Base-by-base conservation (phyloP, 1,140 invertebrate genomes). In the Diorhabda sublineata region DNA sequence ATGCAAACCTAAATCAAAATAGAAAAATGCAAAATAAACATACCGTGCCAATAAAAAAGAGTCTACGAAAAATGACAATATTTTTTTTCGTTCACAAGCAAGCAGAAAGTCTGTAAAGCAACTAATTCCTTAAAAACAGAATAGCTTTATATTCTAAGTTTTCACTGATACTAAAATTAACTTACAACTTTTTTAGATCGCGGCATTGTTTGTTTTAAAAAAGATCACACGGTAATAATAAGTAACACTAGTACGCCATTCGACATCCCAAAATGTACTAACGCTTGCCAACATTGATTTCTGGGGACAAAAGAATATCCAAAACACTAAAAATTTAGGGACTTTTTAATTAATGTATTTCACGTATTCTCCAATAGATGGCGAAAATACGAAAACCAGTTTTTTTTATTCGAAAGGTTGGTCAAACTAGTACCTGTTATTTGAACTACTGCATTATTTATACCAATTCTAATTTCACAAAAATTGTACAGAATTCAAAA, bases 281-380 rank as follows among this genome's bases (percentile, higher is more conserved):
- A 65, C 64, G 74, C 70, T 81, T 52, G 69, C 79, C 79, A 81
- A 81, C 79, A 81, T 81, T 78, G 79, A 81, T 81, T 81, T 79
- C 78, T 79, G 66, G 74, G 63, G 75, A 73, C 73, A 76, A 79
- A 80, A 80, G 79, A 78, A 78, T 75, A 52, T 57, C 69, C 77
- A 79, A 76, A 75, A 68, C 77, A 79, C 77, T 71, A 76, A 79
- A 80, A 81, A 78, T 66, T 76, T 78, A 76, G 77, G 77, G 77
- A 73, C 72, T 77, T 80, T 78, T 78, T 78, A 71, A 72, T 71
- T 73, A 58, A 5, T 43, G 43, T 67, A 42, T 47, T 67, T 72
- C 47, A 41, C 3, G 58, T 41, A 60, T 42, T 60, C n/a, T 45
- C 69, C 67, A 47, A 2, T n/a, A 75, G 70, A 73, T 61, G 68